Conservation (phyloP, 2,113 vertebrate species). For the Galemys pyrenaicus region DNA sequence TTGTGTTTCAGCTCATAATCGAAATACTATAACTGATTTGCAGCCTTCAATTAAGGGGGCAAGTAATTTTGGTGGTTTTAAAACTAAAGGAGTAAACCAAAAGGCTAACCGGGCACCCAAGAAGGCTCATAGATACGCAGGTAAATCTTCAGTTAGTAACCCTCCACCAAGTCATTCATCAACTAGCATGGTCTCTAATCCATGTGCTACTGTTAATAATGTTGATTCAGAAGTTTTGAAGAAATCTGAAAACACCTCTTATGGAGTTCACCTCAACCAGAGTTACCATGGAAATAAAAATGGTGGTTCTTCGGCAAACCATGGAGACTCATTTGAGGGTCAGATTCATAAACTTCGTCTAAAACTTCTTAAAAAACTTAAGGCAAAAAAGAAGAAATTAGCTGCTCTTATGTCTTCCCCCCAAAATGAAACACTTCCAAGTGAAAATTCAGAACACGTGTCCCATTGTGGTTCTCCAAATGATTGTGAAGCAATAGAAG, state of each 20-base stretch:
- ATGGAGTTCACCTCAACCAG: background rate
- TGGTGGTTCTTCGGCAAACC: conserved; percentile 8
- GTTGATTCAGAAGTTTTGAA: background rate
- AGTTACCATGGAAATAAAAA: background rate
- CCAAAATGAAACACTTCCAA: conserved; percentile 26
- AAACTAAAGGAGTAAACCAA: conserved; percentile 76
- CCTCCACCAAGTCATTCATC: background rate
- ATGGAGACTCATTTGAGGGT: conserved; percentile 58
- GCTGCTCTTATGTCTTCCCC: conserved; percentile 84
- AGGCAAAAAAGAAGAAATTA: conserved; percentile 94
- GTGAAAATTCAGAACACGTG: conserved; percentile 24
- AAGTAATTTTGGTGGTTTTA: conserved; percentile 90
- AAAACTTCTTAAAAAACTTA: conserved; percentile 93
- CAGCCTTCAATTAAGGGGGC: conserved; percentile 88
- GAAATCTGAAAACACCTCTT: background rate
- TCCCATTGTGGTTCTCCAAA: conserved; percentile 59
- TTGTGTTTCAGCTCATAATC: conserved; percentile 78
- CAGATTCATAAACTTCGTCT: conserved; percentile 89
- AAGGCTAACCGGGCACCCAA: background rate
- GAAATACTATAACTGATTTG: conserved; percentile 64
- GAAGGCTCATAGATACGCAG: background rate
- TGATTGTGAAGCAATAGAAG: conserved; percentile 82
- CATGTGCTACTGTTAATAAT: rapidly evolving
- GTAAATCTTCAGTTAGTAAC: background rate
- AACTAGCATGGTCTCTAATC: background rate